Conservation (phyloP, 1,140 invertebrate genomes). For the Neodiprion lecontei region DNA sequence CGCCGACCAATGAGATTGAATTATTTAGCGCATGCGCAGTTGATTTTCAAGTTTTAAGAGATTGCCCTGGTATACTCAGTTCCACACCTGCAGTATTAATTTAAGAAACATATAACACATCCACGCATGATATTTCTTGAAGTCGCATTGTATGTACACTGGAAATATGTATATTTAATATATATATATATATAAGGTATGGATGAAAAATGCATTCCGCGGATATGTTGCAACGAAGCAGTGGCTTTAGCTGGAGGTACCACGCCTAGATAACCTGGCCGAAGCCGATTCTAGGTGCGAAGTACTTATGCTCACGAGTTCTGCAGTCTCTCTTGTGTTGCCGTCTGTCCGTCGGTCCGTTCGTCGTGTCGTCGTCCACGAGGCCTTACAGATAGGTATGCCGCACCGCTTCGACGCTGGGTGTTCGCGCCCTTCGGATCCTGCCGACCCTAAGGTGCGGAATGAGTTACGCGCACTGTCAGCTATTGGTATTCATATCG, state of each 20-base stretch:
- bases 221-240: conserved; percentile 1
- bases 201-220: conserved; percentile 3
- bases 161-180: too few species aligned
- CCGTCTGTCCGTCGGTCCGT: background rate
- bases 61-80: too few species aligned
- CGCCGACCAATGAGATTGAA: too few species aligned
- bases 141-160: too few species aligned
- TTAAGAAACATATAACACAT: too few species aligned
- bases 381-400: background rate
- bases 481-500: conserved; percentile 49
- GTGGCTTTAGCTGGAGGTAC: background rate
- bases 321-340: background rate
- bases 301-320: background rate
- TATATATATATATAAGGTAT: background rate
- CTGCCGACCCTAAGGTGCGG: conserved; percentile 7
- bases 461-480: conserved; percentile 49
- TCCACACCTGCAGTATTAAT: too few species aligned
- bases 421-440: background rate
- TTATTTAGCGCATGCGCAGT: too few species aligned
- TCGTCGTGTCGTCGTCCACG: background rate
- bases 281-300: background rate
- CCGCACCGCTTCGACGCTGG: background rate
- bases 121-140: too few species aligned
- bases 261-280: background rate
- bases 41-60: too few species aligned